Conservation (phyloP, 2,113 vertebrate species). For the Sporophila hypoxantha region DNA sequence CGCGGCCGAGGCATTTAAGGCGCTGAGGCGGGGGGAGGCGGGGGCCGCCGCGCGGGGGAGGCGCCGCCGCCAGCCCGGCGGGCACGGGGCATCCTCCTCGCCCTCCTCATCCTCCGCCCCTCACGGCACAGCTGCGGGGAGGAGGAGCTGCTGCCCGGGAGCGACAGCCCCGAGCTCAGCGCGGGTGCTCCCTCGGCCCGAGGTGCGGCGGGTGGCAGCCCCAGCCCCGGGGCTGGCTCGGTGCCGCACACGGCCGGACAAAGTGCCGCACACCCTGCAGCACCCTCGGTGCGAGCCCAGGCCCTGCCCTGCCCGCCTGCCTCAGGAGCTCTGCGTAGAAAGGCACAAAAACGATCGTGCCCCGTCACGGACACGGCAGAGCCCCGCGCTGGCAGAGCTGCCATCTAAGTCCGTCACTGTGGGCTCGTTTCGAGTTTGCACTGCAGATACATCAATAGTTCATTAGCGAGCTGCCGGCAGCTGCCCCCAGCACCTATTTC, state of each 20-base stretch:
- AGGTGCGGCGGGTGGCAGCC: neutral
- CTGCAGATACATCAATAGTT: neutral
- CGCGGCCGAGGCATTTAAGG: neutral
- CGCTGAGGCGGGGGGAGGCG: neutral
- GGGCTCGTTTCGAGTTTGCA: too few species aligned
- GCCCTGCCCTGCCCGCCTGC: neutral
- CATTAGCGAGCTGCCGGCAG: neutral
- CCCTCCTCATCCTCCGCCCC: neutral
- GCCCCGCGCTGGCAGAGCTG: neutral
- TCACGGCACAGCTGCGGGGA: neutral
- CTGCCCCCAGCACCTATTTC: neutral
- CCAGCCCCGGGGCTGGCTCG: neutral
- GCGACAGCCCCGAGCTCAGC: neutral
- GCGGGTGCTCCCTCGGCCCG: neutral
- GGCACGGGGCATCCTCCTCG: neutral
- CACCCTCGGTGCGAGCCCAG: neutral
- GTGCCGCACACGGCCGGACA: neutral
- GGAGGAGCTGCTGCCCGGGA: neutral
- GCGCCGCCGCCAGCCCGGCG: neutral
- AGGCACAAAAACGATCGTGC: neutral
- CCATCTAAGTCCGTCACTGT: fast-evolving
- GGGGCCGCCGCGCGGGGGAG: neutral
- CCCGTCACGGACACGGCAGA: neutral
- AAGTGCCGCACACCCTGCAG: neutral
- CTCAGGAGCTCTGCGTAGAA: neutral